Evolutionary conservation across 2,888 invertebrate genomes (phyloP).

Genomic region (Brachypalpus laphriformis): DNA sequence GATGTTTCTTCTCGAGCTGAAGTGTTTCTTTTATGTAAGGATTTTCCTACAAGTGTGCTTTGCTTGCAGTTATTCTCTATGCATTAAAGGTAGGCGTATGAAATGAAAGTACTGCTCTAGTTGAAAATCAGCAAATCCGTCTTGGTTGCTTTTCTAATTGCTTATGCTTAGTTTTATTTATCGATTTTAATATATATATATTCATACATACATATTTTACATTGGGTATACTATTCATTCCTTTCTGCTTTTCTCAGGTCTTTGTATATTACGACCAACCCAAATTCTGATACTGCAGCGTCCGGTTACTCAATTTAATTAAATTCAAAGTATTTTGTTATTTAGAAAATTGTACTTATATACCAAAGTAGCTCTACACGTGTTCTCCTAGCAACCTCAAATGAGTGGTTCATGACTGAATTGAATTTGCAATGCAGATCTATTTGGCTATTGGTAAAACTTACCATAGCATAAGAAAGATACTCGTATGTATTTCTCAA

Average conservation of each 20-base stretch:
- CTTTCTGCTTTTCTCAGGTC: neutral
- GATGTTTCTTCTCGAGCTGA: conserved; percentile 10
- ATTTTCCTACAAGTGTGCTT: neutral
- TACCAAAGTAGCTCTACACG: neutral
- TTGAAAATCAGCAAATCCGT: neutral
- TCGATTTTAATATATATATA: neutral
- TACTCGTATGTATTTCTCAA: too few species aligned
- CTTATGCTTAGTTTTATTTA: neutral
- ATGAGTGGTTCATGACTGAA: neutral
- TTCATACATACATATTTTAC: neutral
- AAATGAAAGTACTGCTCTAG: neutral
- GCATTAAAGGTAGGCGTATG: neutral
- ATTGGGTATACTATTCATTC: neutral
- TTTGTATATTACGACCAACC: neutral
- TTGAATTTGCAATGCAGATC: neutral
- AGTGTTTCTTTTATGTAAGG: neutral
- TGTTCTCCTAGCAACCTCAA: neutral
- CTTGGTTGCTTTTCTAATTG: neutral
- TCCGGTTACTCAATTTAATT: neutral
- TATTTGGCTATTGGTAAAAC: neutral
- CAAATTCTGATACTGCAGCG: neutral
- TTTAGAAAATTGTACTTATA: neutral
- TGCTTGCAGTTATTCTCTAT: neutral
- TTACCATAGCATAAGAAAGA: too few species aligned
- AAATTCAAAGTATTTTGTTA: neutral